Base-by-base conservation (phyloP, 2,797 vertebrate genomes). In the Enteromius trimaculatus region DNA sequence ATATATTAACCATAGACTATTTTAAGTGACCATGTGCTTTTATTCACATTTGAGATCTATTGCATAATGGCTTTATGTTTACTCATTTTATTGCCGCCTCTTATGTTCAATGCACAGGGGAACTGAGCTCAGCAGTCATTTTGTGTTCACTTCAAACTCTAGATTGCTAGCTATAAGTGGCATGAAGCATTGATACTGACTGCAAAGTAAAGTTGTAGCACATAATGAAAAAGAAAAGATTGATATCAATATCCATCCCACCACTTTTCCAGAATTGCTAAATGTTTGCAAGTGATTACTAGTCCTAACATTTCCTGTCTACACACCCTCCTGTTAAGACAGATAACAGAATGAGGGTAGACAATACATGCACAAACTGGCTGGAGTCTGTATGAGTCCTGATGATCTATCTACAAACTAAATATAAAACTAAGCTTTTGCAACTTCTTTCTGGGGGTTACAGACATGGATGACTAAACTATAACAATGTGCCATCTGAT, bases 381-480 rank as follows among this genome's bases (percentile, higher is more conserved):
- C 6, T 79, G n/a, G 17, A 71, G 49, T 29, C 16, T 13, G 1
- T 64, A 51, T 47, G 4, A 39, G 26, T 80, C 49, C 34, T 55
- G 34, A 34, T 29, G 37, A 80, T 7, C 17, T 3, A 72, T 44
- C 3, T 42, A 31, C 23, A 70, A 31, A 74, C 34, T 10, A 71
- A 31, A 49, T 29, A 16, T 58, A 34, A 23, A 6, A 72, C 26
- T 23, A 44, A 26, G 42, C 23, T 65, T 39, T 64, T 53, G 71
- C 16, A 75, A 65, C 11, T 34, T 29, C 10, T 26, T 16, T 19
- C 49, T n/a, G 19, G 2, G 34, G 44, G 29, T 8, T 37, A 13
- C 21, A 49, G 11, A 8, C n/a, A 60, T 34, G 14, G 81, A 44
- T 83, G 74, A 83, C 49, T 77, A 51, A 66, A 37, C 71, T 47